A percentile compares a stretch with the other conserved stretches of the same genome.
phyloP scores from a whole-genome alignment of 1,140 invertebrate species.

The Drosophila lowei region DNA sequence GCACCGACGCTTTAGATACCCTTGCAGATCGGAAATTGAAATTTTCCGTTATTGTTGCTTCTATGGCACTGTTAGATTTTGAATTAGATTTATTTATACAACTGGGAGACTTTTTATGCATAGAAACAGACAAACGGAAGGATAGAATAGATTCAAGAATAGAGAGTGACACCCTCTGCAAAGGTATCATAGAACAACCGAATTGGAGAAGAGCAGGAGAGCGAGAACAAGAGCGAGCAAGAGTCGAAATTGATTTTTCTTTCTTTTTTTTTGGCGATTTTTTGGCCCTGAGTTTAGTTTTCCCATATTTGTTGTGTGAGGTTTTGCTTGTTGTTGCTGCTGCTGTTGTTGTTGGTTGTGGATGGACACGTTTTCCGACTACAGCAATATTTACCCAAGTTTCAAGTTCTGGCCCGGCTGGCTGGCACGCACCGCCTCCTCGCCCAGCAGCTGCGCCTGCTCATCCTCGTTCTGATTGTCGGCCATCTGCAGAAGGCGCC shows the following conservation, averaged over 20 bases:
- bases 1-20: too few relatives aligned
- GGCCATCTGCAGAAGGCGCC: constrained; percentile 89
- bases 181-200: constrained; percentile 17
- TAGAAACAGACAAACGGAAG: too few relatives aligned
- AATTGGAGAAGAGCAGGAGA: constrained; percentile 25
- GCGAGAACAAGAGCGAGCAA: constrained; percentile 49
- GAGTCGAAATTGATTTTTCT: neutral
- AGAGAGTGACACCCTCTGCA: constrained; percentile 12
- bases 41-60: too few relatives aligned
- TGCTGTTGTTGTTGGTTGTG: constrained; percentile 6
- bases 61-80: too few relatives aligned
- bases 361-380: constrained; percentile 7
- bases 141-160: too few relatives aligned
- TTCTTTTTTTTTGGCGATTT: constrained; percentile 21
- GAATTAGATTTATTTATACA: too few relatives aligned
- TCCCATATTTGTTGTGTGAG: constrained; percentile 41
- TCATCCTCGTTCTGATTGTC: constrained; percentile 96
- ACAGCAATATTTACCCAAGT: constrained; percentile 89
- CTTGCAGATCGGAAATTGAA: too few relatives aligned
- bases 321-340: constrained; percentile 4
- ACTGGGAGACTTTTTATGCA: too few relatives aligned
- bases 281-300: constrained; percentile 72
- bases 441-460: constrained; percentile 95
- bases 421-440: constrained; percentile 95
- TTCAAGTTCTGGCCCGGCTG: constrained; percentile 96